Evolutionary conservation across 2,888 invertebrate species (phyloP).

Genomic region (Tipula lateralis): DNA sequence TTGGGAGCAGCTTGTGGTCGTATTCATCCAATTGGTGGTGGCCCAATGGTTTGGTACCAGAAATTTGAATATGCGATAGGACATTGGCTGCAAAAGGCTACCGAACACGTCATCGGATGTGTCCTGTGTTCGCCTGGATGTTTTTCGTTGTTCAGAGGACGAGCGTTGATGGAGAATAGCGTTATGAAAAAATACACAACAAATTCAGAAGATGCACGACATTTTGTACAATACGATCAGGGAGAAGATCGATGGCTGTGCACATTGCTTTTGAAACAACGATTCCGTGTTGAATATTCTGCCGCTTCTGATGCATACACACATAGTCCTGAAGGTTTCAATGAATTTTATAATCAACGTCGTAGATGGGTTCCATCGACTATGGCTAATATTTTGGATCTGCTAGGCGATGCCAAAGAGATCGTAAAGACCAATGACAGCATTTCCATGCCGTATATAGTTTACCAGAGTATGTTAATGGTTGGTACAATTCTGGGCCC

Average conservation of each 20-base stretch:
- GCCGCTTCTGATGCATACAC: constrained; percentile 94
- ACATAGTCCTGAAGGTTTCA: constrained; percentile 86
- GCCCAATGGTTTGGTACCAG: constrained; percentile 82
- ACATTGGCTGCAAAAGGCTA: constrained; percentile 90
- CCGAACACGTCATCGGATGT: constrained; percentile 84
- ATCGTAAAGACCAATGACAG: constrained; percentile 82
- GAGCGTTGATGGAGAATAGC: constrained; percentile 84
- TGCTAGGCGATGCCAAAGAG: constrained; percentile 69
- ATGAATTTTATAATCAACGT: constrained; percentile 91
- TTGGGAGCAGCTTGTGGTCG: constrained; percentile 85
- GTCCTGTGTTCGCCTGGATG: constrained; percentile 90
- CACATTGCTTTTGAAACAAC: constrained; percentile 83
- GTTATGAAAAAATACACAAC: constrained; percentile 86
- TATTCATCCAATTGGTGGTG: constrained; percentile 80
- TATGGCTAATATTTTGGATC: constrained; percentile 88
- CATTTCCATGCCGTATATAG: constrained; percentile 75
- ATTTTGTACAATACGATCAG: constrained; percentile 90
- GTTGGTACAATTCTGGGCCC: constrained; percentile 67
- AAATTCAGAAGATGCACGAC: constrained; percentile 68
- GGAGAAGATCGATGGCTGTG: constrained; percentile 98
- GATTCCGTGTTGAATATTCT: constrained; percentile 88
- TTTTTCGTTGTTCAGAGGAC: constrained; percentile 83
- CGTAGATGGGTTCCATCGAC: constrained; percentile 96
- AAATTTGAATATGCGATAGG: constrained; percentile 88
- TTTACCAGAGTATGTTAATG: constrained; percentile 68